Evolutionary conservation across 2,888 invertebrate species (phyloP).

Genomic region (Dolichopus griseipennis): DNA sequence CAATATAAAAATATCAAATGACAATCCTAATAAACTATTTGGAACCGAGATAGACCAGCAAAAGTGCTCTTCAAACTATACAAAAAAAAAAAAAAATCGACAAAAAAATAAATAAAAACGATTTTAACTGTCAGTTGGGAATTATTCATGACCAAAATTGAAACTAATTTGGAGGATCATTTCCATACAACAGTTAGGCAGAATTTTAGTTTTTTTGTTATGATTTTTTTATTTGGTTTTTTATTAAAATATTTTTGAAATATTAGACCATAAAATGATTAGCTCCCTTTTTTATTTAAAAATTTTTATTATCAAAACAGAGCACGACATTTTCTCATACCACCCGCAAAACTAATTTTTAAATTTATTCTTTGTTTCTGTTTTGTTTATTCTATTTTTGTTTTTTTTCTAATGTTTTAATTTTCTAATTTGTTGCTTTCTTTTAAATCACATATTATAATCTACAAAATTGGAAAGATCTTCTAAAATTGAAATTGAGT

Average conservation of each 20-base stretch:
- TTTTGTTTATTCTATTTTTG: neutral
- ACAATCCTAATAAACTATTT: neutral
- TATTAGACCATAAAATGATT: neutral
- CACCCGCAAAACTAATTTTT: neutral
- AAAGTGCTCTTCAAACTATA: neutral
- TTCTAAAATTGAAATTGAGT: too few relatives aligned
- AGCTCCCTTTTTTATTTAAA: neutral
- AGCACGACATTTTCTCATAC: neutral
- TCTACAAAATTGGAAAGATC: too few relatives aligned
- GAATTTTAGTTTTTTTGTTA: neutral
- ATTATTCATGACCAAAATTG: neutral
- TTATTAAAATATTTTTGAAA: neutral
- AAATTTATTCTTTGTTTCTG: neutral
- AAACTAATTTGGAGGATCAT: neutral
- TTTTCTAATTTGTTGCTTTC: too few relatives aligned
- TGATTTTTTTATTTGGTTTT: neutral
- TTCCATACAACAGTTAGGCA: neutral
- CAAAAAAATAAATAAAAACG: neutral
- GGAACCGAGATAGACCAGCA: neutral
- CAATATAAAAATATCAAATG: neutral
- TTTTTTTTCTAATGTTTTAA: neutral
- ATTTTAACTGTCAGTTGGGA: neutral
- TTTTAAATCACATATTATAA: too few relatives aligned
- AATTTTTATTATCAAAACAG: conserved; percentile 6
- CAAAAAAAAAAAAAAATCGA: neutral